Conservation (phyloP, 2,888 invertebrate species). For the Lobophora halterata region DNA sequence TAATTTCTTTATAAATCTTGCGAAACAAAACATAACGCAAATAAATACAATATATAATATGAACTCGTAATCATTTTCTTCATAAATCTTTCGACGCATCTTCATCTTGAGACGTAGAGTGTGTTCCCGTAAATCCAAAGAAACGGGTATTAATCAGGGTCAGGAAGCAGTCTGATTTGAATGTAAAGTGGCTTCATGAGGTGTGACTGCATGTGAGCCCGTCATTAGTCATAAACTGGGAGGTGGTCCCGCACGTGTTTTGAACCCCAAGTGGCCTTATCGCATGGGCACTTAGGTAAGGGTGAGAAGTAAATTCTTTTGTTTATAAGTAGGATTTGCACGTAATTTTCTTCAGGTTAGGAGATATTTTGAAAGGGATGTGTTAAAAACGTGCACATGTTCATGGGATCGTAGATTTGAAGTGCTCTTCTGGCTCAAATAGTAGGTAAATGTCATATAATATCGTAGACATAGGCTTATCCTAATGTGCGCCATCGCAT, state of each 20-base stretch:
- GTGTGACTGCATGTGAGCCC: conserved; percentile 68
- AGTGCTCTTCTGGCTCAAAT: too few species aligned
- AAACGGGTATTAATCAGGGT: conserved; percentile 76
- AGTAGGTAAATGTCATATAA: too few species aligned
- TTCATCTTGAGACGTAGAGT: conserved; percentile 39
- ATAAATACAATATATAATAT: too few species aligned
- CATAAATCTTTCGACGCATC: conserved; percentile 22
- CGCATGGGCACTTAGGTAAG: conserved; percentile 51
- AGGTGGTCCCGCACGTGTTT: conserved; percentile 61
- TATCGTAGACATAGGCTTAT: too few species aligned
- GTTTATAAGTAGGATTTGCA: conserved; percentile 28
- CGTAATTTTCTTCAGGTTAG: conserved; percentile 21
- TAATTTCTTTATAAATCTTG: too few species aligned
- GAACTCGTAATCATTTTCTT: conserved; percentile 5
- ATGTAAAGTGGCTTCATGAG: conserved; percentile 67
- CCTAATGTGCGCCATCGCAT: too few species aligned
- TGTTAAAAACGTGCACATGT: conserved; percentile 12
- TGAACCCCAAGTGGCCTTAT: conserved; percentile 53
- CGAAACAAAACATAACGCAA: too few species aligned
- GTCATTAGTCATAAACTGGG: conserved; percentile 77
- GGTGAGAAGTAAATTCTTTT: conserved; percentile 29
- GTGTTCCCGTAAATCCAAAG: conserved; percentile 66
- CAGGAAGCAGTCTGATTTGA: conserved; percentile 77
- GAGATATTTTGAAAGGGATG: neutral
- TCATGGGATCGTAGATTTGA: too few species aligned